Conservation (phyloP, 2,888 invertebrate genomes). For the Plagodis pulveraria region DNA sequence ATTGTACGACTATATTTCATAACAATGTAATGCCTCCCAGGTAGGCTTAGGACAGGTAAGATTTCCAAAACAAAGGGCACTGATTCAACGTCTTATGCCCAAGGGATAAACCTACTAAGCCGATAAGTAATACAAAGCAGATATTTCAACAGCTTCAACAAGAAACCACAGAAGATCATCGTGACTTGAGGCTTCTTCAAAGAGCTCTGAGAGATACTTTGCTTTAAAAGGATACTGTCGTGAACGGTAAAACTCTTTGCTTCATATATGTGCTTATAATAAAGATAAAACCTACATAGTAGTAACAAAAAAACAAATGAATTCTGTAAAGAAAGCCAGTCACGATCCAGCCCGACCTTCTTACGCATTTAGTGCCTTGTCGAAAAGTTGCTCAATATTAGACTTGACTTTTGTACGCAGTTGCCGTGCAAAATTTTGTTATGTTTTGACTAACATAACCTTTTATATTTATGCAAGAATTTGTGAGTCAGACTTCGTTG, state of each 20-base stretch:
- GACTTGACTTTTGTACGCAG: constrained; percentile 1
- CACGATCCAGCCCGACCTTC: constrained; percentile 22
- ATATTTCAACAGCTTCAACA: too few relatives aligned
- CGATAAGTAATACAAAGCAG: too few relatives aligned
- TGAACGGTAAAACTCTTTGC: not conserved
- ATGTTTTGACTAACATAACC: constrained; percentile 3
- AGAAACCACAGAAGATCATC: too few relatives aligned
- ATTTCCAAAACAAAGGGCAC: too few relatives aligned
- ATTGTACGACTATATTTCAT: too few relatives aligned
- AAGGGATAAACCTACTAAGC: too few relatives aligned
- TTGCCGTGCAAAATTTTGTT: constrained; percentile 14
- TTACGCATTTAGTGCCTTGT: constrained; percentile 17
- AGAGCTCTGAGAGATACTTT: too few relatives aligned
- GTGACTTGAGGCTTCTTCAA: too few relatives aligned
- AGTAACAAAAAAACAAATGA: constrained; percentile 7
- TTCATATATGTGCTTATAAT: too few relatives aligned
- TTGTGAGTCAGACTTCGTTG: not conserved
- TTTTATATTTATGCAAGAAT: not conserved
- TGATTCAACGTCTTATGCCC: too few relatives aligned
- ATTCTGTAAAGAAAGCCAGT: constrained; percentile 25
- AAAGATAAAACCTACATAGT: not conserved
- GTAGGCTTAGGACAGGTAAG: too few relatives aligned
- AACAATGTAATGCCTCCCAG: too few relatives aligned
- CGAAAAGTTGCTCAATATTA: constrained; percentile 18
- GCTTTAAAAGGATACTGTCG: not conserved